These are phyloP conservation scores for Dasypus novemcinctus DNA, from an alignment of 2,113 vertebrate species.

Conservation along the genomic window DNA sequence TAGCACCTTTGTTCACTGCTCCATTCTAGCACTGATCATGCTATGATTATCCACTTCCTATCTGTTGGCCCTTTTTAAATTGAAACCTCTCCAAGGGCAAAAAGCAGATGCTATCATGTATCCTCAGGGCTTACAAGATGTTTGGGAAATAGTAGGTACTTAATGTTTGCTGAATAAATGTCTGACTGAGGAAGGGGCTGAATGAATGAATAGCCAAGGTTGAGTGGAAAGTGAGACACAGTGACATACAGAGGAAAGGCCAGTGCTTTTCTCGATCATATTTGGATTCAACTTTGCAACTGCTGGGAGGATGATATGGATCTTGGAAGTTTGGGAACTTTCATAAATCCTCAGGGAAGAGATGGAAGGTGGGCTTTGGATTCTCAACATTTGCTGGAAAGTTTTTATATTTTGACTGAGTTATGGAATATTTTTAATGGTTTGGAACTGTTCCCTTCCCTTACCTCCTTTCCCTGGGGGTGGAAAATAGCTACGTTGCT, in stretches of 20 bases:
- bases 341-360: not conserved
- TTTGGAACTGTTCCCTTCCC: not conserved
- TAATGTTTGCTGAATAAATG: not conserved
- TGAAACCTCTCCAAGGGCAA: not conserved
- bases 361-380: not conserved
- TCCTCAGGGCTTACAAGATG: not conserved
- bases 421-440: not conserved
- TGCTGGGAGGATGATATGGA: not conserved
- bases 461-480: not conserved
- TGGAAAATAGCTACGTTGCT: not conserved
- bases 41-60: not conserved
- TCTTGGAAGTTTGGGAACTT: not conserved
- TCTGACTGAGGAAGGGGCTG: not conserved
- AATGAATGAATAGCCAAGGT: not conserved
- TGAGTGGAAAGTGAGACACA: not conserved
- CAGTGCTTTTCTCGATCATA: not conserved
- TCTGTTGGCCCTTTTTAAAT: not conserved
- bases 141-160: not conserved
- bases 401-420: not conserved
- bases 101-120: not conserved
- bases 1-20: not conserved
- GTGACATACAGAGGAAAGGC: not conserved
- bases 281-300: not conserved
- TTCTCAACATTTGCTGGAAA: not conserved
- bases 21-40: not conserved